Evolutionary conservation across 1,140 invertebrate genomes (phyloP).

Genomic region (Calliphora vicina): DNA sequence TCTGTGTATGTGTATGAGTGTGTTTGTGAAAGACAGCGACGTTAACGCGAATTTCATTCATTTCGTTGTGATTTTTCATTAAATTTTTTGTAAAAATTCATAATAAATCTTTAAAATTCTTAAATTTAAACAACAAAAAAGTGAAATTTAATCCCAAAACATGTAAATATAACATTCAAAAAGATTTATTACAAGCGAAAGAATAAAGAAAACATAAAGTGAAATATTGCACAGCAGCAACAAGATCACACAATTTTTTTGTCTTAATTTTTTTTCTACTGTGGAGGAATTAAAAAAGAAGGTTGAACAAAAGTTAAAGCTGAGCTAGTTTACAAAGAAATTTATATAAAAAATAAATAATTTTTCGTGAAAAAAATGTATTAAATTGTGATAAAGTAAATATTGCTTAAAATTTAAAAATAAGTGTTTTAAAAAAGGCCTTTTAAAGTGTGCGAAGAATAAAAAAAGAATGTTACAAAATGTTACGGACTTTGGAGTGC

Average conservation of each 20-base stretch:
- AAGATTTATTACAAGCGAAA: background rate
- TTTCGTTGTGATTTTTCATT: constrained; percentile 6
- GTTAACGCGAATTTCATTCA: constrained; percentile 7
- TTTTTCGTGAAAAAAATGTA: background rate
- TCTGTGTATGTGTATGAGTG: background rate
- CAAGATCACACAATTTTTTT: constrained; percentile 17
- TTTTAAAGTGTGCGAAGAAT: background rate
- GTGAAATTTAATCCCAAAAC: background rate
- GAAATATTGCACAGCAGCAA: constrained; percentile 4
- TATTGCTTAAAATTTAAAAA: background rate
- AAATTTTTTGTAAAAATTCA: background rate
- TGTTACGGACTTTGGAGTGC: constrained; percentile 12
- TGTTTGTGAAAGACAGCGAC: constrained; percentile 5
- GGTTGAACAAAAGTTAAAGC: background rate
- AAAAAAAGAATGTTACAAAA: background rate
- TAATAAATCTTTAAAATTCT: background rate
- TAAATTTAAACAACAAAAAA: background rate
- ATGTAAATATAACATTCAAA: background rate
- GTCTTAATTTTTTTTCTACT: background rate
- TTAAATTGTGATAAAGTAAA: background rate
- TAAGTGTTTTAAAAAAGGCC: background rate
- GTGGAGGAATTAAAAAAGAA: background rate
- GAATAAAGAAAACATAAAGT: background rate
- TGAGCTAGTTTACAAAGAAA: background rate
- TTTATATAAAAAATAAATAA: background rate